Percentiles rank a stretch among this genome's conserved stretches.
Conservation (phyloP, 2,888 invertebrate species). For the Xestobium rufovillosum region DNA sequence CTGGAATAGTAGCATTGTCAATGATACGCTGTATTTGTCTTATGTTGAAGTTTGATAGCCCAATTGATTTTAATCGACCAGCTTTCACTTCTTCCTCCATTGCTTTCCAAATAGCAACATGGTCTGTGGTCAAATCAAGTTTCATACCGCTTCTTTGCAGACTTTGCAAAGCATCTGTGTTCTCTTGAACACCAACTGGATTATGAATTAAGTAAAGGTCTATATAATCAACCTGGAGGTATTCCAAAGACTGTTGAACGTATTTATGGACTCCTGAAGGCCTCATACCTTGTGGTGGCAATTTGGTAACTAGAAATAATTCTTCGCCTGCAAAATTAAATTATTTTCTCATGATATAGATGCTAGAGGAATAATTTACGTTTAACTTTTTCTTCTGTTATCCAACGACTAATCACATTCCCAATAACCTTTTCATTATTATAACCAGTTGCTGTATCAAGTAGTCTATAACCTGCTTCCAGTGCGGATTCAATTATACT, state of each 20-base stretch:
- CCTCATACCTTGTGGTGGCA: conserved; percentile 54
- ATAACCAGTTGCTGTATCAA: conserved; percentile 74
- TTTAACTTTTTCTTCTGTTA: conserved; percentile 52
- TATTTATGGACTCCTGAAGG: conserved; percentile 54
- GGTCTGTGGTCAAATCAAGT: not conserved
- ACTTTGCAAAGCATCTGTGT: too few relatives aligned
- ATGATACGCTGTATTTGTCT: not conserved
- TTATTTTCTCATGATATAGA: too few relatives aligned
- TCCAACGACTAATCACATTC: conserved; percentile 61
- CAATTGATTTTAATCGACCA: not conserved
- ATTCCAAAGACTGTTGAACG: conserved; percentile 51
- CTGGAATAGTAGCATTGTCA: conserved; percentile 26
- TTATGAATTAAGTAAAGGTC: not conserved
- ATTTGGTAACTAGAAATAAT: conserved; percentile 69
- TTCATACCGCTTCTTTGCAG: not conserved
- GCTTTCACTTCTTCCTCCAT: not conserved
- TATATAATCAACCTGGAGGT: conserved; percentile 22
- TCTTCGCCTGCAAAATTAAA: conserved; percentile 52
- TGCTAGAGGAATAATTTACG: too few relatives aligned
- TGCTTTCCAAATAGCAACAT: not conserved
- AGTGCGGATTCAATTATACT: conserved; percentile 61
- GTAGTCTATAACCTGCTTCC: conserved; percentile 72
- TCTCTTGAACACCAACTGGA: not conserved
- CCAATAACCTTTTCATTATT: conserved; percentile 71
- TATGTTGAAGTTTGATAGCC: not conserved